phyloP scores from a whole-genome alignment of 92 coral and sea anemone genomes.

The Plumapathes pennacea region DNA sequence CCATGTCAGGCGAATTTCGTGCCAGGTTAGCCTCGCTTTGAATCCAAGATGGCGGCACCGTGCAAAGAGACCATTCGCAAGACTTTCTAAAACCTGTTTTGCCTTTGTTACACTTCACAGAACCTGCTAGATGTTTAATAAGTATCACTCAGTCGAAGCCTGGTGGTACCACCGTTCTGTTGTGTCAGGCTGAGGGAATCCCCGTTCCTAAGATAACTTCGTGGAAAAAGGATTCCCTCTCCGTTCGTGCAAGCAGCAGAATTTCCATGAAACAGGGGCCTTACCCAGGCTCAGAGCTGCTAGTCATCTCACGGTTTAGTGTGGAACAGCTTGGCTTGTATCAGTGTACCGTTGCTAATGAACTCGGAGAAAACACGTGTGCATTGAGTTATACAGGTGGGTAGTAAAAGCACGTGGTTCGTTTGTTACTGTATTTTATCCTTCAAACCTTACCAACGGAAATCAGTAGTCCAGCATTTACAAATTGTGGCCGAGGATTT shows the following conservation, averaged over 20 bases:
- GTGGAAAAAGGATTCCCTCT: slow-evolving; percentile 51
- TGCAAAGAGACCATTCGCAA: no score
- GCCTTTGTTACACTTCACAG: slow-evolving; percentile 5
- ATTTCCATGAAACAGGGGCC: slow-evolving; percentile 30
- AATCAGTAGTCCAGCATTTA: no score
- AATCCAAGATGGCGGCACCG: no score
- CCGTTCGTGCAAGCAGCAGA: slow-evolving; percentile 11
- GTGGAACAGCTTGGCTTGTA: slow-evolving; percentile 63
- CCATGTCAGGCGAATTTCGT: no score
- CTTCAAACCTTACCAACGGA: no score
- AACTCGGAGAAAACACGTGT: slow-evolving; percentile 29
- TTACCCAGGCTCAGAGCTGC: slow-evolving; percentile 25
- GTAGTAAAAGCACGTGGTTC: no score
- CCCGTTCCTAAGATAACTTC: slow-evolving; percentile 62
- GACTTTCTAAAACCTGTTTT: no score
- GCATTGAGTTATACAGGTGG: slow-evolving; percentile 48
- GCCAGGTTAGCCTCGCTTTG: no score
- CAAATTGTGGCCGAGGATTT: no score
- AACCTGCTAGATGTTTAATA: slow-evolving; percentile 58
- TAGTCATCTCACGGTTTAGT: slow-evolving; percentile 57
- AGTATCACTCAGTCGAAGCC: slow-evolving; percentile 18
- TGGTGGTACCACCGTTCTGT: slow-evolving; percentile 43
- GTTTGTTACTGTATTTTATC: no score
- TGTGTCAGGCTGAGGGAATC: slow-evolving; percentile 63
- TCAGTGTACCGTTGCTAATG: slow-evolving; percentile 52